Percentiles rank a stretch among this genome's conserved stretches.
Conservation (phyloP, 2,113 vertebrate genomes). For the Columbina picui region DNA sequence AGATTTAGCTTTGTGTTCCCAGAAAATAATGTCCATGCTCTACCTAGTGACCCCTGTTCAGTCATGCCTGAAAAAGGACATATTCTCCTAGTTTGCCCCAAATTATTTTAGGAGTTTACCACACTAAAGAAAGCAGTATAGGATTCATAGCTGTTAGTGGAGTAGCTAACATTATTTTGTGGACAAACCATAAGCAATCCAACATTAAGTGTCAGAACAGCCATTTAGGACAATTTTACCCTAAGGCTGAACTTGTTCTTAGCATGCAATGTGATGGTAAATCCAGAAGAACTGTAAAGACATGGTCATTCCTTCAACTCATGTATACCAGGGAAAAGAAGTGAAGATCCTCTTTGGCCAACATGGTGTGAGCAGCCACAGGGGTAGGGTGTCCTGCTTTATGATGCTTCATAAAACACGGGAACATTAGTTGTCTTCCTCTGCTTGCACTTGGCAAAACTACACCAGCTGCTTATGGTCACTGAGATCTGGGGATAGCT, state of each 20-base stretch:
- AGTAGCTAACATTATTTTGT: neutral
- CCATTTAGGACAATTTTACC: slow-evolving; percentile 8
- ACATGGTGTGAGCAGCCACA: accelerated
- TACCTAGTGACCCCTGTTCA: neutral
- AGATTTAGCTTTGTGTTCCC: neutral
- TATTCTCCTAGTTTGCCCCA: neutral
- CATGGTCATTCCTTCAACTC: neutral
- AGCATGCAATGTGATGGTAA: neutral
- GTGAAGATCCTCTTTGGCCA: neutral
- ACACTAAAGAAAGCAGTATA: neutral
- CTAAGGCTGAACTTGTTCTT: slow-evolving; percentile 26
- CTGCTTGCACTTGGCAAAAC: neutral
- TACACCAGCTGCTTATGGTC: neutral
- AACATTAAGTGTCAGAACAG: neutral
- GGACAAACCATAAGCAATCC: slow-evolving; percentile 16
- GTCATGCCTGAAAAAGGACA: accelerated
- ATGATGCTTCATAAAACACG: neutral
- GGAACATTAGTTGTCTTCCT: neutral
- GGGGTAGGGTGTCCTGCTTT: neutral
- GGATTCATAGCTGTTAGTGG: neutral
- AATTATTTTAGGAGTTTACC: neutral
- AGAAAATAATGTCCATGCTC: neutral
- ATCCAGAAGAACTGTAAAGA: neutral
- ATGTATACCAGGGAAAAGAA: neutral
- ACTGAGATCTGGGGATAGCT: neutral